These are phyloP conservation scores for Reticulitermes lucifugus DNA, from an alignment of 2,888 invertebrate genomes.

Conservation along the genomic window DNA sequence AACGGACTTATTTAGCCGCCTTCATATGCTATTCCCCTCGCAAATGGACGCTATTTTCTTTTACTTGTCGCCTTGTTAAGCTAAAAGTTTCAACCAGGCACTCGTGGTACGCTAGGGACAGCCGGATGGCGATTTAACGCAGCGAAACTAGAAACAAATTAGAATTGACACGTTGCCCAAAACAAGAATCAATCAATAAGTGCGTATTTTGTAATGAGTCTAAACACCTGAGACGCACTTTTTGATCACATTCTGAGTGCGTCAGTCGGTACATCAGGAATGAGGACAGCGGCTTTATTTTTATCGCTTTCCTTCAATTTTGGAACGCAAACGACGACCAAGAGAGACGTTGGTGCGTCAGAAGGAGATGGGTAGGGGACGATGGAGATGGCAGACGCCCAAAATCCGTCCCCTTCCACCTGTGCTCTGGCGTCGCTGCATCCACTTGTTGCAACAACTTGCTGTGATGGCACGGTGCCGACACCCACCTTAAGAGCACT, in stretches of 20 bases:
- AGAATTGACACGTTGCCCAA: no score
- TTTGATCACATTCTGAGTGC: neutral
- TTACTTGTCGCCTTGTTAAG: no score
- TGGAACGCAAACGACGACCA: constrained; percentile 22
- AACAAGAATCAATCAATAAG: no score
- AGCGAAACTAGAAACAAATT: no score
- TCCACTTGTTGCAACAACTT: constrained; percentile 50
- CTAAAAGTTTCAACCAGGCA: no score
- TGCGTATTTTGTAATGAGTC: no score
- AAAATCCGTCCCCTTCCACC: constrained; percentile 36
- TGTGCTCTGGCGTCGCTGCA: constrained; percentile 12
- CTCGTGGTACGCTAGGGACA: no score
- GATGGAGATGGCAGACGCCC: constrained; percentile 46
- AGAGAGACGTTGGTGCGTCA: constrained; percentile 33
- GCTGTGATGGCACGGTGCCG: constrained; percentile 41
- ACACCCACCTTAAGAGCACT: constrained; percentile 44
- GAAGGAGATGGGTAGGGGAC: neutral
- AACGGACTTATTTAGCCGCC: no score
- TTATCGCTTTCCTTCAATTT: constrained; percentile 24
- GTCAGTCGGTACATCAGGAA: neutral
- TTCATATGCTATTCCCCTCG: no score
- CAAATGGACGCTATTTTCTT: no score
- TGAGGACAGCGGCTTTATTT: neutral
- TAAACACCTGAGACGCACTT: no score
- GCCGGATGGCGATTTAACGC: no score